Conservation (phyloP, 2,888 invertebrate species). For the Synergus itoensis region DNA sequence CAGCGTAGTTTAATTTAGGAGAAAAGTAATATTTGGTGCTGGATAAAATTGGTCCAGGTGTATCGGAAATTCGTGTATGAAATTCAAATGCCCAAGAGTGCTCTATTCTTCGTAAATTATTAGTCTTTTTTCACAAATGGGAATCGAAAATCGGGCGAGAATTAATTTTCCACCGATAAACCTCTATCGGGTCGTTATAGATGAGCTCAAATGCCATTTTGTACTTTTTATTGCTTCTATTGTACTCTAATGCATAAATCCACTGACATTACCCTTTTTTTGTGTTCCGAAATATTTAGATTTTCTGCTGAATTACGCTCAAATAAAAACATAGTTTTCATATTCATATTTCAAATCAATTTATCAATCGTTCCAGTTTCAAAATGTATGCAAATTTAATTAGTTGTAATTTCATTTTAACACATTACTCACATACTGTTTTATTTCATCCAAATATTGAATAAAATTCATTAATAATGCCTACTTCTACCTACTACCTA, state of each 20-base stretch:
- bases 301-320: not conserved
- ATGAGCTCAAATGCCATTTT: not conserved
- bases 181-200: slow-evolving; percentile 13
- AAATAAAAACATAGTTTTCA: not conserved
- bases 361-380: not conserved
- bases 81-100: slow-evolving; percentile 24
- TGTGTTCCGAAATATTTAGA: not conserved
- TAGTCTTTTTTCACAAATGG: slow-evolving; percentile 9
- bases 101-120: slow-evolving; percentile 30
- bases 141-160: slow-evolving; percentile 28
- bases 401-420: too few relatives aligned
- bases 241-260: not conserved
- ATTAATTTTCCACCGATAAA: slow-evolving; percentile 28
- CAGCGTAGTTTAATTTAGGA: not conserved
- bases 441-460: not conserved
- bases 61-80: slow-evolving; percentile 19
- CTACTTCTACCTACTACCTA: too few relatives aligned
- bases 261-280: not conserved
- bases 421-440: not conserved
- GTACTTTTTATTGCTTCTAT: not conserved
- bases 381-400: too few relatives aligned
- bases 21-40: slow-evolving; percentile 18
- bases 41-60: slow-evolving; percentile 17
- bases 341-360: not conserved
- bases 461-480: not conserved